These are phyloP conservation scores for Gonatopus flavifemur DNA, from an alignment of 1,140 invertebrate genomes.

Conservation along the genomic window DNA sequence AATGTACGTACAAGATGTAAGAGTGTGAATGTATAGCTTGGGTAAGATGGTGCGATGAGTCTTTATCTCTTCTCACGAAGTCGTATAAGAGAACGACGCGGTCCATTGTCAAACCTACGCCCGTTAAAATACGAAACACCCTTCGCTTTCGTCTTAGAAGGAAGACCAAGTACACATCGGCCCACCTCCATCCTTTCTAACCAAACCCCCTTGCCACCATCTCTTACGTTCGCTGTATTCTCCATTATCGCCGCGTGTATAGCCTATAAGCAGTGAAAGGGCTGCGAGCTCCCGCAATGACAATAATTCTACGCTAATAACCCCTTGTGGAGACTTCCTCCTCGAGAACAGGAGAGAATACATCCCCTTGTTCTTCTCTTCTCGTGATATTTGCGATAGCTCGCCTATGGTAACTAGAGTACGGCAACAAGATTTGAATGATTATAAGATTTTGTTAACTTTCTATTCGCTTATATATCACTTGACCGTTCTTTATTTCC, in stretches of 20 bases:
- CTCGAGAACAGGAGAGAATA: too few species aligned
- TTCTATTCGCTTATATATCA: too few species aligned
- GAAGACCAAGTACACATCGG: slow-evolving; percentile 4
- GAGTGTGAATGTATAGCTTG: slow-evolving; percentile 11
- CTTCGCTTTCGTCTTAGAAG: slow-evolving; percentile 26
- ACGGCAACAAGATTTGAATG: too few species aligned
- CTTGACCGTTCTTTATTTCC: too few species aligned
- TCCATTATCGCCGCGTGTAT: slow-evolving; percentile 33
- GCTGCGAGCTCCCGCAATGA: slow-evolving; percentile 25
- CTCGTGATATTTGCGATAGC: slow-evolving; percentile 5
- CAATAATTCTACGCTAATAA: slow-evolving; percentile 43
- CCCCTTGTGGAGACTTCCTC: slow-evolving; percentile 19
- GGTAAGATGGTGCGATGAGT: slow-evolving; percentile 7
- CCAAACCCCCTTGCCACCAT: too few species aligned
- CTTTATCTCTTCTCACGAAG: slow-evolving; percentile 32
- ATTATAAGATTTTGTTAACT: too few species aligned
- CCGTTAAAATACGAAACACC: slow-evolving; percentile 44
- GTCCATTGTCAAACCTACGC: slow-evolving; percentile 43
- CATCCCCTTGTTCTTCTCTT: background rate
- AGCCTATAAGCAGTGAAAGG: slow-evolving; percentile 35
- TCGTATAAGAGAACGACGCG: slow-evolving; percentile 25
- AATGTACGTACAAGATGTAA: slow-evolving; percentile 16
- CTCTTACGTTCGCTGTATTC: slow-evolving; percentile 5
- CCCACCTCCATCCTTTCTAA: background rate
- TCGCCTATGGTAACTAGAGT: too few species aligned